These are phyloP conservation scores for Elephantulus edwardii DNA, from an alignment of 2,113 vertebrate species.

Conservation along the genomic window DNA sequence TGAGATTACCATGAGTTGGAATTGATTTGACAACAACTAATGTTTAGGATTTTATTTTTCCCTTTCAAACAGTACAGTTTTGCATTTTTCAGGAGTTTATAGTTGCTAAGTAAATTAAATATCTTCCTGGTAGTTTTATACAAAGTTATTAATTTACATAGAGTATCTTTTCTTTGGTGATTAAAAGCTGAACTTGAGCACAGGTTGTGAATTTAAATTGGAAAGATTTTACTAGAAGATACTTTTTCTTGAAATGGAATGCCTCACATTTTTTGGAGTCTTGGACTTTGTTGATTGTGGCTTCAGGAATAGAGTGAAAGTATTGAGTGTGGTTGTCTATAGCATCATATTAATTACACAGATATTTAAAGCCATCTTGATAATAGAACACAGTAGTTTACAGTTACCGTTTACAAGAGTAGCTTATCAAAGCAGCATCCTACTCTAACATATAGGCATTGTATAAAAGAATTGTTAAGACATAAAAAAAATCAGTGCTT, in stretches of 20 bases:
- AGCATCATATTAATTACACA: not conserved
- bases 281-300: not conserved
- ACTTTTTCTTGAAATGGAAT: constrained; percentile 13
- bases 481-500: not conserved
- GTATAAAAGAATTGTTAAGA: not conserved
- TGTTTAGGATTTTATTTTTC: not conserved
- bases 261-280: not conserved
- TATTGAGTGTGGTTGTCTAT: constrained; percentile 7
- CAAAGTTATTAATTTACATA: constrained; percentile 14
- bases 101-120: constrained; percentile 22
- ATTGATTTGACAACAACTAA: not conserved
- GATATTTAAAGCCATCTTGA: constrained; percentile 22
- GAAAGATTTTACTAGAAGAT: constrained; percentile 8
- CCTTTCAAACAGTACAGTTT: not conserved
- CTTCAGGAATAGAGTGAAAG: not conserved
- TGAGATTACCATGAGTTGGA: not conserved
- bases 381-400: not conserved
- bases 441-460: not conserved
- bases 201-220: constrained; percentile 1
- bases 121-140: not conserved
- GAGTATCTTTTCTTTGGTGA: not conserved
- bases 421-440: not conserved
- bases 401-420: not conserved
- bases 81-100: not conserved
- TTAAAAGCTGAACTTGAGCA: not conserved